Evolutionary conservation across 2,113 vertebrate genomes (phyloP).

Genomic region (Rhinichthys klamathensis): DNA sequence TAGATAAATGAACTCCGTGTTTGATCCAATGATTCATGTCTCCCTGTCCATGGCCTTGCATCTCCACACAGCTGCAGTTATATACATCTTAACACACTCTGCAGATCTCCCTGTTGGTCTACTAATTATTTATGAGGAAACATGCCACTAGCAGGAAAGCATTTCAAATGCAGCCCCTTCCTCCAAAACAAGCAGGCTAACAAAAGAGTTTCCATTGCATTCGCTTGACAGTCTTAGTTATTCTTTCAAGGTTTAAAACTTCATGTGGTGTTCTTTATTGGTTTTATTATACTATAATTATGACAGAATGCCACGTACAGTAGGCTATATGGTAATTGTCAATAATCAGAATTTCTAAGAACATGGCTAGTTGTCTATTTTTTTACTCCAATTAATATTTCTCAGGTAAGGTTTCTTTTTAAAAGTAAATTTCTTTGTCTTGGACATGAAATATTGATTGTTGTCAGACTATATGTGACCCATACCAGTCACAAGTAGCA

Average conservation of each 20-base stretch:
- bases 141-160: slow-evolving; percentile 10
- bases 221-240: neutral
- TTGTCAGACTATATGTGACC: no score
- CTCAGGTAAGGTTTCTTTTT: no score
- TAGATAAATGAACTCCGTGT: neutral
- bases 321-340: no score
- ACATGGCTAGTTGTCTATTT: no score
- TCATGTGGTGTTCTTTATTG: neutral
- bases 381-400: no score
- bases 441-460: no score
- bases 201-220: slow-evolving; percentile 10
- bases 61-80: neutral
- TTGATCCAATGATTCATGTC: neutral
- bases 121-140: slow-evolving; percentile 47
- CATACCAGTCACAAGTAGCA: no score
- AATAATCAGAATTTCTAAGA: no score
- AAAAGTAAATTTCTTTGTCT: no score
- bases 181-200: slow-evolving; percentile 23
- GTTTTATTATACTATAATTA: neutral
- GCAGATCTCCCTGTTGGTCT: neutral
- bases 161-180: slow-evolving; percentile 21
- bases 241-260: neutral
- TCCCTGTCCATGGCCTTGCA: neutral
- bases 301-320: no score
- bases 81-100: neutral